Percentiles rank a stretch among this genome's conserved stretches.
phyloP scores from a whole-genome alignment of 2,113 vertebrate genomes.

The Coptodon bakossiorum region DNA sequence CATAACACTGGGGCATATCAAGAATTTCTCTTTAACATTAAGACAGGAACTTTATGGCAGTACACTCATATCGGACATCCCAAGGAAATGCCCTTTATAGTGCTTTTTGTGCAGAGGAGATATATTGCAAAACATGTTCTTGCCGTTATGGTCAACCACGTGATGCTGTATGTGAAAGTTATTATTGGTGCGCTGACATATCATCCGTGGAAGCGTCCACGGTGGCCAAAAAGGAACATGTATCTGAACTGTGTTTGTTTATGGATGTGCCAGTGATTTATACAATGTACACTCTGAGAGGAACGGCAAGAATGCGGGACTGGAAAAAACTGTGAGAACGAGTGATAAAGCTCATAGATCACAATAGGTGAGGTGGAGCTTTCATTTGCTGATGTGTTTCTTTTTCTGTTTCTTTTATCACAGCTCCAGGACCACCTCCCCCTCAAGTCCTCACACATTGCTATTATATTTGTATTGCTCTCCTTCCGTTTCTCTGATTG shows the following conservation, averaged over 20 bases:
- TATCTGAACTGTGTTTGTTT: background rate
- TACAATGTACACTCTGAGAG: background rate
- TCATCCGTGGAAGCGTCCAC: background rate
- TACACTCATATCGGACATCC: background rate
- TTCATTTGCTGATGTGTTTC: background rate
- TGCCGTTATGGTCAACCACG: background rate
- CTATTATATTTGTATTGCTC: slow-evolving; percentile 3
- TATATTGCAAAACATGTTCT: background rate
- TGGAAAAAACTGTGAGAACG: background rate
- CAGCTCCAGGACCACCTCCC: background rate
- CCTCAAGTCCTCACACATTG: background rate
- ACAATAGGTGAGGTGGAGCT: background rate
- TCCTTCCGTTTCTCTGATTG: slow-evolving; percentile 2
- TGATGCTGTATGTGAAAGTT: background rate
- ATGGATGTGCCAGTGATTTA: background rate
- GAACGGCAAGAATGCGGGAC: background rate
- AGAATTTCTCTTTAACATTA: background rate
- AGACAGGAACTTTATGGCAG: background rate
- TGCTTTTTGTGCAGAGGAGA: background rate
- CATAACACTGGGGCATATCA: background rate
- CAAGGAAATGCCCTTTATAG: background rate
- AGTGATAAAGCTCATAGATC: background rate
- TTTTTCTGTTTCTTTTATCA: background rate
- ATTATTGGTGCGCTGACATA: background rate
- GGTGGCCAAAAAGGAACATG: background rate